Base-by-base conservation (phyloP, 64 coral and sea anemone genomes). In the Acropora yongei region DNA sequence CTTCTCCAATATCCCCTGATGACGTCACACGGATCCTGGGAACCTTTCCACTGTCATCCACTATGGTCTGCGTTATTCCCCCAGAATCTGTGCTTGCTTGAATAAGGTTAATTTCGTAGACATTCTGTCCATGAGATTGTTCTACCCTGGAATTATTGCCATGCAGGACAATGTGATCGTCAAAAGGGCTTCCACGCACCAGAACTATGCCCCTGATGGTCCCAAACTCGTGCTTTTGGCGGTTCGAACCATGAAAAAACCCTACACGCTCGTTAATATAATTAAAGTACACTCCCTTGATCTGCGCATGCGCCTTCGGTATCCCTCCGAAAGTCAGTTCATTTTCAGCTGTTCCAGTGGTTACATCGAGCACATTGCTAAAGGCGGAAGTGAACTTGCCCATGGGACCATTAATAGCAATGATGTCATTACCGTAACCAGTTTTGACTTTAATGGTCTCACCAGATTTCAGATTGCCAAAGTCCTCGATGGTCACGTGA, bases 261-360 rank as follows among this genome's bases (percentile, higher is more conserved):
- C 78, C 78, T 47, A 57, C 78, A 17, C 78, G 78, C 39, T 80
- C 78, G 46, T 49, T 80, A 57, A 80, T 80, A 30, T 45, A 45
- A 57, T 80, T 80, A 57, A 80, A 80, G 53, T 80, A 80, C 46
- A 80, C 53, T 49, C 78, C 78, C n/a, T 80, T 80, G 53, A 80
- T 80, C 78, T 80, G 46, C 46, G 42, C 46, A 47, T 80, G 78
- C 78, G 46, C 53, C 78, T 80, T 80, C 78, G 78, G 53, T 80
- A 80, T 80, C 78, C 78, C 78, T 49, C 78, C 78, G 53, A 80
- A 80, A 49, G 78, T 80, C 78, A 80, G 78, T 57, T 80, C 78
- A 80, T 80, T 80, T 16, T 80, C 12, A 57, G 78, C 78, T 80
- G 78, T 80, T 18, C 78, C 78, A 50, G 78, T 80, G 78, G n/a